These are phyloP conservation scores for Pelodytes ibericus DNA, from an alignment of 2,797 vertebrate species.

Conservation along the genomic window DNA sequence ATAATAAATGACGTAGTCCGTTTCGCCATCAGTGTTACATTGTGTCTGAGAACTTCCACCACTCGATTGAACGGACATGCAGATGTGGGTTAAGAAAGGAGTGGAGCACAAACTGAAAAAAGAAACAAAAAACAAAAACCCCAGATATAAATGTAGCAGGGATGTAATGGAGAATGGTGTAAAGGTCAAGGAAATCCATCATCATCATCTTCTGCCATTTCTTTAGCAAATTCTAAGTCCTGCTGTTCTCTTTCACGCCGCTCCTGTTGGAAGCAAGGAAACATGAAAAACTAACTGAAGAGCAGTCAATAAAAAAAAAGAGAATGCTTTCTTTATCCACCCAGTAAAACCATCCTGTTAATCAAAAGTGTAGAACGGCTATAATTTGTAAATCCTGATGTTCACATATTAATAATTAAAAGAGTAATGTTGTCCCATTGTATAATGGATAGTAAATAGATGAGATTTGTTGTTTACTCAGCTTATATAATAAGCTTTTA, in stretches of 20 bases:
- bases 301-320: background rate
- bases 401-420: too few species aligned
- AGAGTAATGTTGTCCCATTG: too few species aligned
- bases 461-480: too few species aligned
- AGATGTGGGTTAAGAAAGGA: slow-evolving; percentile 18
- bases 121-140: slow-evolving; percentile 42
- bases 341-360: too few species aligned
- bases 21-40: background rate
- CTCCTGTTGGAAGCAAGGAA: slow-evolving; percentile 72
- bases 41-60: slow-evolving; percentile 9
- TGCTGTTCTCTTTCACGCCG: slow-evolving; percentile 95
- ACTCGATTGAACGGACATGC: slow-evolving; percentile 61
- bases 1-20: background rate
- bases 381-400: too few species aligned
- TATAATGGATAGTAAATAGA: too few species aligned
- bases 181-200: slow-evolving; percentile 90
- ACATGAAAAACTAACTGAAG: background rate
- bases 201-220: slow-evolving; percentile 96
- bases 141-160: slow-evolving; percentile 42
- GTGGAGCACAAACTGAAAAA: slow-evolving; percentile 14
- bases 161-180: slow-evolving; percentile 30
- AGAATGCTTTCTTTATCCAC: too few species aligned
- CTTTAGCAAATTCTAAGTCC: slow-evolving; percentile 97
- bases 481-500: too few species aligned
- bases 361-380: too few species aligned